Conservation (phyloP, 1,140 invertebrate species). For the Philopotamus ludificatus region DNA sequence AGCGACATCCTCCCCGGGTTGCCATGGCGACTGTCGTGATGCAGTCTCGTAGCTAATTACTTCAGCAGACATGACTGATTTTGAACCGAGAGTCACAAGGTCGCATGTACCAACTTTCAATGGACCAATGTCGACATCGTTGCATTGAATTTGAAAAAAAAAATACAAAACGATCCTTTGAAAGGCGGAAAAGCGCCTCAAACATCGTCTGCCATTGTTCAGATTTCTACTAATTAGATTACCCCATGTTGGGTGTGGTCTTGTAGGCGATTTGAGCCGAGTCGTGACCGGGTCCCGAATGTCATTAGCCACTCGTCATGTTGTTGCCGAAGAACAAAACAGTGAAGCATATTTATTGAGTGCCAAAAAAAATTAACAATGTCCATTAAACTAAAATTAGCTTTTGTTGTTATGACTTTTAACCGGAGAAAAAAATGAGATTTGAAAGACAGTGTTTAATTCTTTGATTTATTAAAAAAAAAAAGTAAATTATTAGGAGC, state of each 20-base stretch:
- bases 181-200: constrained; percentile 1
- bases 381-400: no score
- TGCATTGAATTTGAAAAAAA: neutral
- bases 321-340: neutral
- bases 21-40: constrained; percentile 24
- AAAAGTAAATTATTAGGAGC: no score
- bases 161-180: neutral
- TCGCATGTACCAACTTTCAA: neutral
- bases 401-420: no score
- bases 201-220: neutral
- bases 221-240: constrained; percentile 17
- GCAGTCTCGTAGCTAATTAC: constrained; percentile 21
- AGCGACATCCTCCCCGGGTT: constrained; percentile 2
- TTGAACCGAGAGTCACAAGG: neutral
- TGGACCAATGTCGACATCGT: neutral
- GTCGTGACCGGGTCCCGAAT: constrained; percentile 12
- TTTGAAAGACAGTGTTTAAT: no score
- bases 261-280: constrained; percentile 4
- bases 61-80: constrained; percentile 20
- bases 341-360: neutral
- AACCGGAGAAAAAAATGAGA: no score
- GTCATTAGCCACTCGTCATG: constrained; percentile 6
- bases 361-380: no score
- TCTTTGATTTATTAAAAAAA: no score
- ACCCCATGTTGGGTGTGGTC: constrained; percentile 12